A percentile compares a stretch with the other conserved stretches of the same genome.
Conservation (phyloP, 2,888 invertebrate genomes). For the Ophion obscuratus region DNA sequence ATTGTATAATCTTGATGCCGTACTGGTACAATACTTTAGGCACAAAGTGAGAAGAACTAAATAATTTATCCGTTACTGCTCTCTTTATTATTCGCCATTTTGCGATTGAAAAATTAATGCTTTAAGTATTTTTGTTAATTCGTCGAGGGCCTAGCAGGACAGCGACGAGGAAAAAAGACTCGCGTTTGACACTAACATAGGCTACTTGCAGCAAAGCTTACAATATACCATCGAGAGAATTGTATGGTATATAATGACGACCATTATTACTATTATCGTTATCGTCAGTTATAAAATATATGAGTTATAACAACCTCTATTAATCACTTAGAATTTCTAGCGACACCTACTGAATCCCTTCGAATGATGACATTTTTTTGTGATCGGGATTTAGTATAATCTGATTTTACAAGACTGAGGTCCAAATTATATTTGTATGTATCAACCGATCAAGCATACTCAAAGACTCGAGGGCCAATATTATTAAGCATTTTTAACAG, state of each 20-base stretch:
- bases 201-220: constrained; percentile 81
- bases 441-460: not conserved
- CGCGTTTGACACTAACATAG: constrained; percentile 70
- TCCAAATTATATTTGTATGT: no score
- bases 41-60: not conserved
- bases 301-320: not conserved
- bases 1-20: not conserved
- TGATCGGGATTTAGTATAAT: no score
- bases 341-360: not conserved
- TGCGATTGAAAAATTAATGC: not conserved
- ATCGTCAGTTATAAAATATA: not conserved
- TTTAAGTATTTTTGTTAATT: not conserved
- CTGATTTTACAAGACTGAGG: no score
- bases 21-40: not conserved
- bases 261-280: constrained; percentile 8
- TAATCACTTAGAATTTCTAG: not conserved
- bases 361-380: not conserved
- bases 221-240: constrained; percentile 79
- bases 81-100: not conserved
- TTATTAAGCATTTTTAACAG: not conserved
- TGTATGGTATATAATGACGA: constrained; percentile 28
- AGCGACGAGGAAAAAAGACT: constrained; percentile 60
- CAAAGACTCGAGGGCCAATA: not conserved
- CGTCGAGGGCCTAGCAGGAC: constrained; percentile 10
- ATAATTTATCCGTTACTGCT: not conserved